Conservation (phyloP, 2,888 invertebrate species). For the Ormyrus labotus region DNA sequence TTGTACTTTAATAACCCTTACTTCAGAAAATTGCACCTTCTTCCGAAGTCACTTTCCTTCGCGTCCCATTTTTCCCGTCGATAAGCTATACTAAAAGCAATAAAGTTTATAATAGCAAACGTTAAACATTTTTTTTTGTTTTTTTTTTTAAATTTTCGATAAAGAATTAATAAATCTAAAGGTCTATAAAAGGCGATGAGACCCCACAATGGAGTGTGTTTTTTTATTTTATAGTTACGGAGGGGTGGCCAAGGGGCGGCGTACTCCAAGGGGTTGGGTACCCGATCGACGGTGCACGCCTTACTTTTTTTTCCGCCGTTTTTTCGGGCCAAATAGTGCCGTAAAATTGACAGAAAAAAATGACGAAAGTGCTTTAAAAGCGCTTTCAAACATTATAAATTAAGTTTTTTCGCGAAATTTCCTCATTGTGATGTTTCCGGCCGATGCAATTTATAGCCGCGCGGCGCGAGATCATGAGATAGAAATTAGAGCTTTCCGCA, state of each 20-base stretch:
- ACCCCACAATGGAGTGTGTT: slow-evolving; percentile 15
- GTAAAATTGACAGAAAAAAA: slow-evolving; percentile 34
- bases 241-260: slow-evolving; percentile 35
- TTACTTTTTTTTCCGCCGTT: slow-evolving; percentile 18
- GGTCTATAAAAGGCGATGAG: slow-evolving; percentile 1
- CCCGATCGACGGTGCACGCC: slow-evolving; percentile 19
- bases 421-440: slow-evolving; percentile 20
- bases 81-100: background rate
- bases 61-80: background rate
- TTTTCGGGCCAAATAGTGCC: slow-evolving; percentile 28
- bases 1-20: too few relatives aligned
- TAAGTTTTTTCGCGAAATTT: slow-evolving; percentile 36
- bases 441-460: slow-evolving; percentile 24
- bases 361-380: slow-evolving; percentile 12
- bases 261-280: slow-evolving; percentile 41
- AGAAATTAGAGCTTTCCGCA: slow-evolving; percentile 45
- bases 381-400: slow-evolving; percentile 30
- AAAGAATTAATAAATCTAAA: slow-evolving; percentile 38
- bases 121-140: slow-evolving; percentile 15
- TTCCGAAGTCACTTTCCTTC: background rate
- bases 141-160: background rate
- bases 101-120: background rate
- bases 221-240: slow-evolving; percentile 18
- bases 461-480: slow-evolving; percentile 37
- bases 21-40: too few relatives aligned